These are phyloP conservation scores for Hepsetus odoe DNA, from an alignment of 2,113 vertebrate genomes.

Conservation along the genomic window DNA sequence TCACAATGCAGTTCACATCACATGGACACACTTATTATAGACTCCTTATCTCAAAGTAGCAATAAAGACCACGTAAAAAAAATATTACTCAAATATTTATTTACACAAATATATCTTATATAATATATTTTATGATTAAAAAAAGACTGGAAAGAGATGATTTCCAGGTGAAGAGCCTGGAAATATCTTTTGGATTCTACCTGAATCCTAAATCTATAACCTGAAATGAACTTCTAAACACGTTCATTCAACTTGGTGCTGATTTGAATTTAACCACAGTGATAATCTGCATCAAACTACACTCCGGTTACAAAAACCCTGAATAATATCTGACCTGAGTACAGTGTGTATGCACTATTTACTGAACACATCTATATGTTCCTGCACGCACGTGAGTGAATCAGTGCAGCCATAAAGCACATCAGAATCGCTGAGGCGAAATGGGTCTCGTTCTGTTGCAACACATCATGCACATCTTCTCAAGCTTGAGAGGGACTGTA, in stretches of 20 bases:
- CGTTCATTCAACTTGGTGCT: background rate
- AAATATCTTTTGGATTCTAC: background rate
- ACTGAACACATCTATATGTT: background rate
- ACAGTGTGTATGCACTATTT: background rate
- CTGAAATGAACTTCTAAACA: background rate
- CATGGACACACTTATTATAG: too few species aligned
- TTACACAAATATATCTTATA: too few species aligned
- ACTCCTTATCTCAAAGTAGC: too few species aligned
- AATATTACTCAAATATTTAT: too few species aligned
- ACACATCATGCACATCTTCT: slow-evolving; percentile 17
- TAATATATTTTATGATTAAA: too few species aligned
- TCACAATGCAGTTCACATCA: too few species aligned
- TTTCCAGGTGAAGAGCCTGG: too few species aligned
- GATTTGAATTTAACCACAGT: background rate
- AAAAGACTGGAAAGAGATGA: too few species aligned
- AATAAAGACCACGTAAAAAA: too few species aligned
- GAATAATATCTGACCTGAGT: background rate
- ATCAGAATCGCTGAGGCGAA: slow-evolving; percentile 7
- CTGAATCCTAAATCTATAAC: too few species aligned
- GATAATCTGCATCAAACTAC: background rate
- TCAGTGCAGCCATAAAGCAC: background rate
- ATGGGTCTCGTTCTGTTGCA: background rate
- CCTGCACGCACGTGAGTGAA: background rate
- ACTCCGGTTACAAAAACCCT: background rate
- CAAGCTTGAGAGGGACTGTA: background rate